Evolutionary conservation across 2,888 invertebrate genomes (phyloP).

Genomic region (Rhagonycha fulva): DNA sequence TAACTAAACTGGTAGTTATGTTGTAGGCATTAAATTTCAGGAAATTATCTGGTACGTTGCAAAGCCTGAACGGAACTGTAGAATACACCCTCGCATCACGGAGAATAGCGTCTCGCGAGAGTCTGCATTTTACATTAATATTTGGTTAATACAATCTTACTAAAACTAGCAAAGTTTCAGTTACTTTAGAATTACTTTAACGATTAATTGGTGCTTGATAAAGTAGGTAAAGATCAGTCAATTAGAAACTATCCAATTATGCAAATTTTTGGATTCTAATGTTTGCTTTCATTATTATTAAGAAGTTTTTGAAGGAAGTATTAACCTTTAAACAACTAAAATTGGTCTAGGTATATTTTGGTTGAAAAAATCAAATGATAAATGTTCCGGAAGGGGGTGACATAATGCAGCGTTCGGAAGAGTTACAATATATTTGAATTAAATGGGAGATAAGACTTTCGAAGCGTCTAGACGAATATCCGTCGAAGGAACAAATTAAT

Average conservation of each 20-base stretch:
- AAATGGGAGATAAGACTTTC: no score
- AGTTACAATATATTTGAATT: no score
- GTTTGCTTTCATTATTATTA: no score
- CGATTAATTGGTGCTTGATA: not conserved
- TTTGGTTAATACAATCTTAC: not conserved
- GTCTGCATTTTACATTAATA: not conserved
- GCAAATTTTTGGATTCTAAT: no score
- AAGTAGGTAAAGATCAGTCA: not conserved
- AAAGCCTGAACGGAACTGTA: not conserved
- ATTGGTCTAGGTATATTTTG: no score
- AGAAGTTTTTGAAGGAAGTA: no score
- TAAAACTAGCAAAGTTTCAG: not conserved
- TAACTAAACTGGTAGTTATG: not conserved
- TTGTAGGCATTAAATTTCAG: constrained; percentile 1
- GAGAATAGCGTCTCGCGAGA: not conserved
- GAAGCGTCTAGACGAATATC: no score
- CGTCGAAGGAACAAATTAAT: no score
- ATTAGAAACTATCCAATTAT: not conserved
- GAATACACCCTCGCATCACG: not conserved
- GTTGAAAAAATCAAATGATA: no score
- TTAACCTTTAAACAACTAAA: no score
- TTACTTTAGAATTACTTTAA: not conserved
- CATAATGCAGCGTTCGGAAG: no score
- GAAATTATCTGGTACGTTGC: not conserved
- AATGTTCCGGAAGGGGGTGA: no score